These are phyloP conservation scores for Nymphalis polychloros DNA, from an alignment of 2,888 invertebrate species.

Conservation along the genomic window DNA sequence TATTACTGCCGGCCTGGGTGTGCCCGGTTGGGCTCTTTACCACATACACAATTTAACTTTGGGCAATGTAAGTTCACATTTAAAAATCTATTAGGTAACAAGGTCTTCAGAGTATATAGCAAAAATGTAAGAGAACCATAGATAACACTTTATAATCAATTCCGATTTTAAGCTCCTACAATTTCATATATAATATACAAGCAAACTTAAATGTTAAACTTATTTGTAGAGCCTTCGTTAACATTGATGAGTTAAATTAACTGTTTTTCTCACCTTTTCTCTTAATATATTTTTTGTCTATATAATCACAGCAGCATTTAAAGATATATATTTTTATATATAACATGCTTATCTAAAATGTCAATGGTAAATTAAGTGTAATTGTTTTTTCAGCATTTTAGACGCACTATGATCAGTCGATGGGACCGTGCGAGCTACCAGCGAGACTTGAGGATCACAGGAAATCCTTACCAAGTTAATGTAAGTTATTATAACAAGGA, in stretches of 20 bases:
- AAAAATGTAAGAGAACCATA: constrained; percentile 15
- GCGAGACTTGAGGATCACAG: constrained; percentile 83
- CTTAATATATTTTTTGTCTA: too few relatives aligned
- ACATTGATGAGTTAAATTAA: background rate
- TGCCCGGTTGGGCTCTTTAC: constrained; percentile 84
- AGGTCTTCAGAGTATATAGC: background rate
- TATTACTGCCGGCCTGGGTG: constrained; percentile 80
- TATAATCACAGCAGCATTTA: background rate
- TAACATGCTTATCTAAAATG: too few relatives aligned
- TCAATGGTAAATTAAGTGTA: too few relatives aligned
- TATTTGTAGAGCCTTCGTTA: background rate
- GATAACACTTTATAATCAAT: constrained; percentile 8
- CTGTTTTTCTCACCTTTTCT: background rate
- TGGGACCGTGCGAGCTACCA: constrained; percentile 82
- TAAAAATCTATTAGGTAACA: constrained; percentile 63
- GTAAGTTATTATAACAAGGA: constrained; percentile 60
- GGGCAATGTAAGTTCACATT: constrained; percentile 84
- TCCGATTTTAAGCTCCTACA: background rate
- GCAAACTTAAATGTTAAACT: background rate
- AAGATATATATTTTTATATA: background rate
- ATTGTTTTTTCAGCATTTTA: constrained; percentile 71
- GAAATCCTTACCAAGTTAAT: constrained; percentile 82
- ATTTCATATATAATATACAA: constrained; percentile 6
- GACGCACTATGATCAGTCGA: constrained; percentile 76
- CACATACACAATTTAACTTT: constrained; percentile 82